Conservation (phyloP, 2,888 invertebrate genomes). For the Disparrhopalites patrizii region DNA sequence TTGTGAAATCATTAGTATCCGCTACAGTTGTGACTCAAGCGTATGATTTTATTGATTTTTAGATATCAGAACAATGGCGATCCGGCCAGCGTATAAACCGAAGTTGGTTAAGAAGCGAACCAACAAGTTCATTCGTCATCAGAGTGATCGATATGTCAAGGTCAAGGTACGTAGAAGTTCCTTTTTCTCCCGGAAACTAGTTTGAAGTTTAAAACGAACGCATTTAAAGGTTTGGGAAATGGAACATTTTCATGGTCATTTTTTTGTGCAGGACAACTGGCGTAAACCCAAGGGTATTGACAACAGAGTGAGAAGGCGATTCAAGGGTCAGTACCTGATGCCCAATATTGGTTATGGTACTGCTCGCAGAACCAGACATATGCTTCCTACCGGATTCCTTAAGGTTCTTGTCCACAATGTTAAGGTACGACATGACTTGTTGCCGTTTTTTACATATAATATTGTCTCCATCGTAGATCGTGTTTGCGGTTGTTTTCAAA, state of each 20-base stretch:
- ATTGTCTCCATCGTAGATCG: background rate
- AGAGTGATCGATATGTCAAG: constrained; percentile 96
- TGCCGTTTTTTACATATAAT: background rate
- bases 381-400: constrained; percentile 96
- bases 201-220: background rate
- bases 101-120: constrained; percentile 95
- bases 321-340: constrained; percentile 99
- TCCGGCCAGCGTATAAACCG: constrained; percentile 77
- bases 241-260: constrained; percentile 11
- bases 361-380: constrained; percentile 88
- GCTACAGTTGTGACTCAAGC: too few species aligned
- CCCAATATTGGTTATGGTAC: constrained; percentile 99
- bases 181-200: too few species aligned
- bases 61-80: constrained; percentile 59
- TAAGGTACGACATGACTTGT: constrained; percentile 56
- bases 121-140: constrained; percentile 97
- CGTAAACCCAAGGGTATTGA: constrained; percentile 99
- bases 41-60: background rate
- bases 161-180: constrained; percentile 67
- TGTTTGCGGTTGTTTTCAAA: background rate
- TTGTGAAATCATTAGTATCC: too few species aligned
- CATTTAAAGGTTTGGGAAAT: background rate
- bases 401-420: constrained; percentile 90
- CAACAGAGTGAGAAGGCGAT: constrained; percentile 96
- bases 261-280: constrained; percentile 78